Conservation (phyloP, 2,797 vertebrate species). For the Falco cherrug region DNA sequence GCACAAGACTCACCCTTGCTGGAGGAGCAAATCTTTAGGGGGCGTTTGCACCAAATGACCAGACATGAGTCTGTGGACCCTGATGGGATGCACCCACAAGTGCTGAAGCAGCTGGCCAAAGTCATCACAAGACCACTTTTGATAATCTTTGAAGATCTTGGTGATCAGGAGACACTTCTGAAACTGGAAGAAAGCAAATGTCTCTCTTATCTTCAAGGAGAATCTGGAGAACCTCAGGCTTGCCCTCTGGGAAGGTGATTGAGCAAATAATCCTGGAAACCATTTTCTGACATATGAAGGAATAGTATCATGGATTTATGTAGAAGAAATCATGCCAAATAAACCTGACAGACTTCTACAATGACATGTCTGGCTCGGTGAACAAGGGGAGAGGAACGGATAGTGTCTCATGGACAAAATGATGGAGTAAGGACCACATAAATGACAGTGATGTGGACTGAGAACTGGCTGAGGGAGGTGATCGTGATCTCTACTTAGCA, state of each 20-base stretch:
- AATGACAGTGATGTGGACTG: too few species aligned
- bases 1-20: background rate
- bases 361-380: background rate
- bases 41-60: background rate
- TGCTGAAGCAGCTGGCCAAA: background rate
- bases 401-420: background rate
- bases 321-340: too few species aligned
- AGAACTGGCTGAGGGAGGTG: background rate
- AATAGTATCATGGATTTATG: too few species aligned
- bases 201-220: too few species aligned
- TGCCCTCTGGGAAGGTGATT: too few species aligned
- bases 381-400: background rate
- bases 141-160: background rate
- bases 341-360: background rate
- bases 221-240: too few species aligned
- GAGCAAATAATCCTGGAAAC: too few species aligned
- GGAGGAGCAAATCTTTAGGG: background rate
- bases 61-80: accelerated
- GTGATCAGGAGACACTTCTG: background rate
- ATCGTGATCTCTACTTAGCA: too few species aligned
- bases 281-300: too few species aligned
- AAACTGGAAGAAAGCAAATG: background rate
- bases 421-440: background rate
- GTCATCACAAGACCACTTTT: background rate
- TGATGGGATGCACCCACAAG: background rate